Conservation (phyloP, 2,888 invertebrate genomes). For the Amphipyra berbera region DNA sequence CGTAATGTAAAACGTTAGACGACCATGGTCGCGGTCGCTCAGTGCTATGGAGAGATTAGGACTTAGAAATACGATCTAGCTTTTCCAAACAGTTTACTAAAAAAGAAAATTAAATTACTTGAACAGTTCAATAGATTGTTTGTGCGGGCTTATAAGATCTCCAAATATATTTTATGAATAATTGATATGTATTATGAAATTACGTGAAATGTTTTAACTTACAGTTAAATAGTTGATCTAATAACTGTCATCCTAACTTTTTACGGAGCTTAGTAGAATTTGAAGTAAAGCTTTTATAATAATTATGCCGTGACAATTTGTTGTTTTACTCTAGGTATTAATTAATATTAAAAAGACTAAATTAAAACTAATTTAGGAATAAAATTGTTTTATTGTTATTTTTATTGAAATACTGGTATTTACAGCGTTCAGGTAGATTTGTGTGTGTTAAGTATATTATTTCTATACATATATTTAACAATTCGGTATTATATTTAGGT, state of each 20-base stretch:
- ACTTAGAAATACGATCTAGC: neutral
- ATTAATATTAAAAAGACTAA: conserved; percentile 38
- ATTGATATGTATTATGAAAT: neutral
- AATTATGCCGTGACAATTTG: conserved; percentile 30
- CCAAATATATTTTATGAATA: conserved; percentile 9
- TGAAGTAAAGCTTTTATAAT: conserved; percentile 35
- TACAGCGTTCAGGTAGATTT: conserved; percentile 20
- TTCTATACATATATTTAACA: neutral
- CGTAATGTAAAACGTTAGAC: no score
- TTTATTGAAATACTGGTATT: conserved; percentile 48
- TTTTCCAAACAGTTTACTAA: neutral
- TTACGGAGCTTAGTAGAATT: conserved; percentile 21
- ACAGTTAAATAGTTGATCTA: conserved; percentile 18
- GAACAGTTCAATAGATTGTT: neutral
- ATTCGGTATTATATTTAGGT: neutral
- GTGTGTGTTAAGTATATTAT: neutral
- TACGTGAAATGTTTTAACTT: neutral
- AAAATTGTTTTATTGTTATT: conserved; percentile 49
- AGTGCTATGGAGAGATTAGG: no score
- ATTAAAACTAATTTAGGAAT: conserved; percentile 34
- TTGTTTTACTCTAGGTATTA: conserved; percentile 34
- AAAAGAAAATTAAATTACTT: neutral
- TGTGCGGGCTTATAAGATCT: conserved; percentile 27
- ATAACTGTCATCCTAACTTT: neutral
- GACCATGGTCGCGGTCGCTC: no score